A percentile compares a stretch with the other conserved stretches of the same genome.
Conservation (phyloP, 1,140 invertebrate species). For the Periplaneta americana region DNA sequence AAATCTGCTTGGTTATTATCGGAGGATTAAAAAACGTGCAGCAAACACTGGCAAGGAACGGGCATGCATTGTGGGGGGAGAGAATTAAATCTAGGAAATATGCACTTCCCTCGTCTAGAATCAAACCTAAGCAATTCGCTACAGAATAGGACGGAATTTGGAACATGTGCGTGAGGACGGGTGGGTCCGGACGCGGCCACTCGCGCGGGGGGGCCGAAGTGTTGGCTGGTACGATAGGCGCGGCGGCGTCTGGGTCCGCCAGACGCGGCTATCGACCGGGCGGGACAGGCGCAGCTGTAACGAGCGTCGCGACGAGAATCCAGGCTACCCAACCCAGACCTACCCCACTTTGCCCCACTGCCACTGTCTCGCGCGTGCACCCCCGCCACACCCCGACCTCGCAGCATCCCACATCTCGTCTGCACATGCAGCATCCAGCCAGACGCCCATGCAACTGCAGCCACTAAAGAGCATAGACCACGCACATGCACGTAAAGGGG, state of each 20-base stretch:
- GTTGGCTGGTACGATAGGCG: neutral
- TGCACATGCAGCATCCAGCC: neutral
- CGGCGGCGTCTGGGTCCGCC: neutral
- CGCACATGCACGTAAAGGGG: constrained; percentile 2
- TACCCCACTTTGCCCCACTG: constrained; percentile 10
- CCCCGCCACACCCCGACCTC: neutral
- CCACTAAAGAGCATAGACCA: neutral
- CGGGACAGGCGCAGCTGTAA: no score
- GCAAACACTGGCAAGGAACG: no score
- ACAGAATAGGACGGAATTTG: no score
- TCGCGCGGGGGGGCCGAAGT: neutral
- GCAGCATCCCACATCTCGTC: neutral
- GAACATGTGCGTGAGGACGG: neutral
- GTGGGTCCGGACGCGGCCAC: no score
- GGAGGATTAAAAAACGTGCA: no score
- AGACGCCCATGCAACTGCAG: neutral
- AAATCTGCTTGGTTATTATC: no score
- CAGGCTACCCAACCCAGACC: neutral
- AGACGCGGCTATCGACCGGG: neutral
- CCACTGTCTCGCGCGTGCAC: neutral
- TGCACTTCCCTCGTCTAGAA: no score
- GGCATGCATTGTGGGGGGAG: no score
- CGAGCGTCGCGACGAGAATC: neutral
- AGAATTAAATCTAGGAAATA: no score
- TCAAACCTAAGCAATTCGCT: no score